Percentiles rank a stretch among this genome's conserved stretches.
Evolutionary conservation across 53 echinoderm and acorn worm species (phyloP).

Genomic region (Paelopatides confundens): DNA sequence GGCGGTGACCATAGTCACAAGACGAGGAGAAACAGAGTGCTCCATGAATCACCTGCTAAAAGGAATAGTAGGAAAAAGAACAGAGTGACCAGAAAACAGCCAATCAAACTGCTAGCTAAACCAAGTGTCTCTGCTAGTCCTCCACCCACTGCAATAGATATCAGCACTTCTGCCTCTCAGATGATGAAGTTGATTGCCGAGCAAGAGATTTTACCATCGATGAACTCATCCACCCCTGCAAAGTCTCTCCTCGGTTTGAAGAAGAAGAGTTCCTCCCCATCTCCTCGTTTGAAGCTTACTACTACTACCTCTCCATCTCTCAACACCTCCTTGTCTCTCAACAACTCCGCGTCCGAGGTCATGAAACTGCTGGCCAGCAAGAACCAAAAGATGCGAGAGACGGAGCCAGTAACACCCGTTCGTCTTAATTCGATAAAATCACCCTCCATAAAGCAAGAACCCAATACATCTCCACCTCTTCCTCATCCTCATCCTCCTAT

Average conservation of each 20-base stretch:
- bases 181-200: slow-evolving; percentile 32
- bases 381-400: not conserved
- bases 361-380: slow-evolving; percentile 47
- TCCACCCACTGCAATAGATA: not conserved
- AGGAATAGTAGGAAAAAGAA: not conserved
- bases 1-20: not conserved
- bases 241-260: too few relatives aligned
- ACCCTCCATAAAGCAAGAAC: not conserved
- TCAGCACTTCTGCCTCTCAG: slow-evolving; percentile 5
- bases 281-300: not conserved
- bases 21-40: not conserved
- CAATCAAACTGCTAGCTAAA: not conserved
- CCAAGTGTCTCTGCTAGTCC: not conserved
- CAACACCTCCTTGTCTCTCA: not conserved
- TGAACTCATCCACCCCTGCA: not conserved
- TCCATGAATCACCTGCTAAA: not conserved
- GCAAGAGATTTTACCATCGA: not conserved
- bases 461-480: not conserved
- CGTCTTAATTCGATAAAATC: not conserved
- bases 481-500: not conserved
- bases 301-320: too few relatives aligned
- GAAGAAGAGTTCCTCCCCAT: not conserved
- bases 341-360: slow-evolving; percentile 40
- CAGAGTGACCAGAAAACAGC: not conserved
- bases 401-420: not conserved